Percentiles rank a stretch among this genome's conserved stretches.
These are phyloP conservation scores for Etheostoma perlongum DNA, from an alignment of 2,797 vertebrate species.

Conservation along the genomic window DNA sequence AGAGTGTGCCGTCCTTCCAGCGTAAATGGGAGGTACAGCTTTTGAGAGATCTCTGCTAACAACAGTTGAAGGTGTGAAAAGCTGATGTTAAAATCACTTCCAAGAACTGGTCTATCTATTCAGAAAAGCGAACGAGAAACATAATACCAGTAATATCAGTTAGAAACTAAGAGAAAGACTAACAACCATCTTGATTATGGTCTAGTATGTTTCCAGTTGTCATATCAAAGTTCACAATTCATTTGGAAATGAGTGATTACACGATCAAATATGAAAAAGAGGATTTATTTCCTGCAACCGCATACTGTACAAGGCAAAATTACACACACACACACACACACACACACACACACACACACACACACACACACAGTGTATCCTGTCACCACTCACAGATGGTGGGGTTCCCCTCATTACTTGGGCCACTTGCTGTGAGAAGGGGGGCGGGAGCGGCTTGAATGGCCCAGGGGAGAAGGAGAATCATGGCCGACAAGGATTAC, in stretches of 20 bases:
- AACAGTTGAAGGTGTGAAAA: conserved; percentile 21
- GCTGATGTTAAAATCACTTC: conserved; percentile 1
- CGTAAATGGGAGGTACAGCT: not conserved
- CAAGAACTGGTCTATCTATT: conserved; percentile 2
- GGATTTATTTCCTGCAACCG: conserved; percentile 20
- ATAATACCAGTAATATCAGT: not conserved
- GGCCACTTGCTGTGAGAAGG: conserved; percentile 82
- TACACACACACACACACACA: not conserved
- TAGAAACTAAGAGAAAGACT: not conserved
- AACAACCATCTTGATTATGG: not conserved
- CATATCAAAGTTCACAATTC: not conserved
- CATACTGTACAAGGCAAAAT: conserved; percentile 33
- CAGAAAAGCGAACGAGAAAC: not conserved
- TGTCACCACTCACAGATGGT: conserved; percentile 81
- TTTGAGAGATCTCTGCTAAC: not conserved
- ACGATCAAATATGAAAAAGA: conserved; percentile 1
- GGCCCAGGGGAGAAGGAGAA: conserved; percentile 78
- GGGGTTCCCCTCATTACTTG: conserved; percentile 83
- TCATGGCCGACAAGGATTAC: conserved; percentile 83
- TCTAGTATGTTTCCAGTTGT: conserved; percentile 4
- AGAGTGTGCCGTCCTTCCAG: not conserved
- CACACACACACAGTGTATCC: too few relatives aligned
- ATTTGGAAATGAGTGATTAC: conserved; percentile 11
- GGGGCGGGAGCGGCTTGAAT: conserved; percentile 66
- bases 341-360: conserved; percentile 23